Conservation (phyloP, 2,888 invertebrate species). For the Vannuccia rotundouncinata region DNA sequence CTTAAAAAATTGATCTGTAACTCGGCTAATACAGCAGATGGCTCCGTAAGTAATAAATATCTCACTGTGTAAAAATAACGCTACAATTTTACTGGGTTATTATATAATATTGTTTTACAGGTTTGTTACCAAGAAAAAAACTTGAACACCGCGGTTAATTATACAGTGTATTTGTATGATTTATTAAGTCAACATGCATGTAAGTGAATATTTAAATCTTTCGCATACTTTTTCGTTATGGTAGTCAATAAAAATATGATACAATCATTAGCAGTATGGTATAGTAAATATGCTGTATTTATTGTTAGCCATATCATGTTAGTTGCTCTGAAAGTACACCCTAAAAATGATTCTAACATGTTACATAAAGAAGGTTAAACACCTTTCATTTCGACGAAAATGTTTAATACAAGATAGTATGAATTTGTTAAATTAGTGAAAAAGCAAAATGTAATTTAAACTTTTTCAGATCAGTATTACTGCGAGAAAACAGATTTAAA, state of each 20-base stretch:
- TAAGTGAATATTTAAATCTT: background rate
- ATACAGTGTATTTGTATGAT: background rate
- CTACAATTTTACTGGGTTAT: no score
- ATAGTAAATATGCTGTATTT: background rate
- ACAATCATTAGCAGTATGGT: background rate
- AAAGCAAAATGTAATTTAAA: background rate
- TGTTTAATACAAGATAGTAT: no score
- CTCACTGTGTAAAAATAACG: no score
- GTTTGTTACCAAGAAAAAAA: background rate
- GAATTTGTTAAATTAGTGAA: background rate
- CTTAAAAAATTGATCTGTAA: background rate
- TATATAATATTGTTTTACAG: background rate
- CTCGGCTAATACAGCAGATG: no score
- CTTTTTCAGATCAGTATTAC: background rate
- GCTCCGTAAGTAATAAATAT: no score
- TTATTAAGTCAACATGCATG: background rate
- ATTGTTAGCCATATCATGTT: background rate
- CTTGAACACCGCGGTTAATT: background rate
- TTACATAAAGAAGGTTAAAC: no score
- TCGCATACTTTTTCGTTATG: no score
- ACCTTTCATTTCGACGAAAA: no score
- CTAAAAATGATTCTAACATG: no score
- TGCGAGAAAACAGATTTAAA: background rate
- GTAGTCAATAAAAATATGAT: no score
- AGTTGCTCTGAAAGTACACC: no score